Conservation (phyloP, 1,140 invertebrate species). For the Bombus waltoni region DNA sequence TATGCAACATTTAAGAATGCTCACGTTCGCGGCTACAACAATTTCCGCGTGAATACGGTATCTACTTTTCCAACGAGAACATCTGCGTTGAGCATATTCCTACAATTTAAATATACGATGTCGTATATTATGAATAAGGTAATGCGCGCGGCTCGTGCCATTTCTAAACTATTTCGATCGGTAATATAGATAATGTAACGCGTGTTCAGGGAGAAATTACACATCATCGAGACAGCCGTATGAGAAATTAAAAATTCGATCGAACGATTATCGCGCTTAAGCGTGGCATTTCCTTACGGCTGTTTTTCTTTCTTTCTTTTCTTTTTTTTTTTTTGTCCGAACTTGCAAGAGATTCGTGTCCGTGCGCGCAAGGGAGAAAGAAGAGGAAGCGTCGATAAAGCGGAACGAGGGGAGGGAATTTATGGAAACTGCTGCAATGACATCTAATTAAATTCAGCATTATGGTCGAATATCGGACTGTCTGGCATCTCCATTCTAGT, state of each 20-base stretch:
- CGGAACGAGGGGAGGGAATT: background rate
- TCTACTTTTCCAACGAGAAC: background rate
- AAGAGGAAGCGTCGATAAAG: too few relatives aligned
- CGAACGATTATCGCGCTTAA: background rate
- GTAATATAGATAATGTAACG: background rate
- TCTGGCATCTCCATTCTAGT: constrained; percentile 21
- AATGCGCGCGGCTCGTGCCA: background rate
- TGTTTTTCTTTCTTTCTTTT: background rate
- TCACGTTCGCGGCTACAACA: background rate
- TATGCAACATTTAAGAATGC: constrained; percentile 20
- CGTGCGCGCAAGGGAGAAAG: background rate
- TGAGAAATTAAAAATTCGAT: background rate
- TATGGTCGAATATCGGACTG: constrained; percentile 47
- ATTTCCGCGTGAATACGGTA: background rate
- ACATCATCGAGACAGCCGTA: too few relatives aligned
- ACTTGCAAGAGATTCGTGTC: background rate
- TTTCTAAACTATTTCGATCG: background rate
- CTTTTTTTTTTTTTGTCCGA: background rate
- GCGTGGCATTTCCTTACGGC: background rate
- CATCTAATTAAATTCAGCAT: constrained; percentile 57
- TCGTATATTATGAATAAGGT: background rate
- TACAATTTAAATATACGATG: too few relatives aligned
- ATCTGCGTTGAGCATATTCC: too few relatives aligned
- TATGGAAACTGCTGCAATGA: constrained; percentile 26
- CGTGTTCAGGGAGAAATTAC: background rate